Evolutionary conservation across 2,797 vertebrate genomes (phyloP), one percentile per base, ranked within the genome.

Genomic region (Melopsittacus undulatus): DNA sequence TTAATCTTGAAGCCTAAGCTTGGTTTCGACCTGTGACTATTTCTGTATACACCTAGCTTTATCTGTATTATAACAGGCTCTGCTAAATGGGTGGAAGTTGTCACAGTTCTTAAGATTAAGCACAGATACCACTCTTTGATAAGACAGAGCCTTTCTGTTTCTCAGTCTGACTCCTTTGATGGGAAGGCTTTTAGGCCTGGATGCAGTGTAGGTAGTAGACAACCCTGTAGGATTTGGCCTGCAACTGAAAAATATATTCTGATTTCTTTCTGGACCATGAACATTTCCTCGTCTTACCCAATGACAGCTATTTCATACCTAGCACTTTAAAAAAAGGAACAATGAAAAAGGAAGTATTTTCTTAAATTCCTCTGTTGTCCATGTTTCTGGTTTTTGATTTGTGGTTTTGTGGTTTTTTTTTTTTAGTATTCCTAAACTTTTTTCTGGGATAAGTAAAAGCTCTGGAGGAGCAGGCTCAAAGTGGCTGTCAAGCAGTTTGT

Each of bases 401-500:
- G 20, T 4, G 21, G 24, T 61, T 43, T 5, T 42, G 9, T 67
- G 46, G 9, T 23, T 8, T 13, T 29, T 23, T 4, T 24, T 26
- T 62, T 45, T 4, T 48, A 27, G 73, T 95, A 51, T 94, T 66
- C 22, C 42, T 88, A 38, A 87, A 92, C 19, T 49, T 89, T 83
- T 86, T 94, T 76, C 57, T 84, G 36, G 64, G 77, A 73, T 8
- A 51, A 94, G 17, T 59, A 86, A 90, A 96, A 93, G 85, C 90
- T 94, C 91, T 82, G 68, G 80, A 95, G 79, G 18, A 96, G 68
- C 46, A 89, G 77, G 36, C 78, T 97, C 90, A 91, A 97, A 96
- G 93, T 95, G 87, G 57, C 87, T 96, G 95, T 96, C 96, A 96
- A 92, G 81, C 63, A 80, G 49, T n/a, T n/a, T n/a, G 51, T 9